Evolutionary conservation across 2,888 invertebrate species (phyloP).

Genomic region (Catocala fraxini): DNA sequence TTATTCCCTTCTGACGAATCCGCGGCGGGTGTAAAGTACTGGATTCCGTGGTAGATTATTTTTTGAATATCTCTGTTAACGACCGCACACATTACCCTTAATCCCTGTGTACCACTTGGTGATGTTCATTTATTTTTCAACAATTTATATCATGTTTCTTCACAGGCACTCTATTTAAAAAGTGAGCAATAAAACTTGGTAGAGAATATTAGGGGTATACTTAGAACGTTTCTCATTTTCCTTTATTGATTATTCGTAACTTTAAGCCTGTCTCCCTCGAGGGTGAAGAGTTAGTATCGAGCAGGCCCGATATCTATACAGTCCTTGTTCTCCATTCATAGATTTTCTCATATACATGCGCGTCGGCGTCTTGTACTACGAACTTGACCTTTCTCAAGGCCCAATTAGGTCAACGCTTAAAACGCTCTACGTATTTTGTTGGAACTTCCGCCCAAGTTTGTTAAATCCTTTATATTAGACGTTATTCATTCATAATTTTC

Average conservation of each 20-base stretch:
- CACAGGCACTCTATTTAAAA: conserved; percentile 44
- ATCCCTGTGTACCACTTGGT: conserved; percentile 63
- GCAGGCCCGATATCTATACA: background rate
- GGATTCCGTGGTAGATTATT: conserved; percentile 77
- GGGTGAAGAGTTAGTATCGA: conserved; percentile 3
- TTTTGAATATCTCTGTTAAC: conserved; percentile 80
- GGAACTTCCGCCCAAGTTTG: background rate
- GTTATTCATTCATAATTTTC: background rate
- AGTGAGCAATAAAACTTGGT: conserved; percentile 40
- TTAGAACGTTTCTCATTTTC: conserved; percentile 12
- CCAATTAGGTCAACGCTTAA: conserved; percentile 7
- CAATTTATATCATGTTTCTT: conserved; percentile 58
- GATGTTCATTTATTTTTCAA: conserved; percentile 68
- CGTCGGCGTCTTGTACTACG: conserved; percentile 2
- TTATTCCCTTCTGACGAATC: conserved; percentile 85
- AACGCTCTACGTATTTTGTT: background rate
- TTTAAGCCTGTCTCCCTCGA: background rate
- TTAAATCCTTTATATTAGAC: background rate
- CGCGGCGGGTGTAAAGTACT: conserved; percentile 73
- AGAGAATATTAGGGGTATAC: conserved; percentile 12
- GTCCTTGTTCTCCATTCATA: conserved; percentile 6
- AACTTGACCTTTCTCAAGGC: conserved; percentile 3
- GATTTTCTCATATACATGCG: conserved; percentile 2
- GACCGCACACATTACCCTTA: conserved; percentile 73
- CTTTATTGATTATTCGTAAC: conserved; percentile 10